phyloP scores from a whole-genome alignment of 2,888 invertebrate species.

The Bellardia bayeri region DNA sequence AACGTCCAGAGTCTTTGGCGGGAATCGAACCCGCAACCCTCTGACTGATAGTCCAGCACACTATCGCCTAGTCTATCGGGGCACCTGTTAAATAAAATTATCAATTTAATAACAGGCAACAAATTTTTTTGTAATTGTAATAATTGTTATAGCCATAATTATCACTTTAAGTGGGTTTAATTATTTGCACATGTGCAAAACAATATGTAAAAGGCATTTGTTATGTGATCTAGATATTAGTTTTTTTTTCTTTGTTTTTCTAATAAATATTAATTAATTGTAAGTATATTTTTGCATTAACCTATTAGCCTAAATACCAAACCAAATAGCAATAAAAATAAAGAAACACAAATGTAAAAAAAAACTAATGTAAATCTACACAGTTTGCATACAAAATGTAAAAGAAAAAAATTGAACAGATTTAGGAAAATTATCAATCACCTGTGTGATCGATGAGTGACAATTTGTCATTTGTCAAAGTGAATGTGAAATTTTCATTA shows the following conservation, averaged over 20 bases:
- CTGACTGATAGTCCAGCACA: too few relatives aligned
- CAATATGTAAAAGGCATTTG: conserved; percentile 2
- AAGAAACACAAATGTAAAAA: conserved; percentile 3
- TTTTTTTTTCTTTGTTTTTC: not conserved
- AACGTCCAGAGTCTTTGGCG: too few relatives aligned
- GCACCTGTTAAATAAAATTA: not conserved
- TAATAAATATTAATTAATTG: conserved; percentile 53
- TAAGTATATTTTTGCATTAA: conserved; percentile 60
- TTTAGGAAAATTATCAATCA: too few relatives aligned
- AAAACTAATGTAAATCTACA: not conserved
- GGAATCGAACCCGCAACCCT: too few relatives aligned
- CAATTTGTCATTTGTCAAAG: too few relatives aligned
- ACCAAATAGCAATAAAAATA: conserved; percentile 20
- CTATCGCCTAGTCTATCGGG: too few relatives aligned
- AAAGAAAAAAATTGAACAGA: too few relatives aligned
- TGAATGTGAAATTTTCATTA: too few relatives aligned
- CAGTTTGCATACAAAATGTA: conserved; percentile 19
- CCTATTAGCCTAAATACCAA: conserved; percentile 69
- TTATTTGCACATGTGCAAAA: not conserved
- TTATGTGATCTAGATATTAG: conserved; percentile 15
- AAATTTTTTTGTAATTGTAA: not conserved
- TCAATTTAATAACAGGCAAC: not conserved
- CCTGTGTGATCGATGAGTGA: too few relatives aligned
- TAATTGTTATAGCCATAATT: not conserved
- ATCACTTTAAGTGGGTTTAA: conserved; percentile 25